Conservation (phyloP, 2,797 vertebrate species). For the Gymnocypris eckloni region DNA sequence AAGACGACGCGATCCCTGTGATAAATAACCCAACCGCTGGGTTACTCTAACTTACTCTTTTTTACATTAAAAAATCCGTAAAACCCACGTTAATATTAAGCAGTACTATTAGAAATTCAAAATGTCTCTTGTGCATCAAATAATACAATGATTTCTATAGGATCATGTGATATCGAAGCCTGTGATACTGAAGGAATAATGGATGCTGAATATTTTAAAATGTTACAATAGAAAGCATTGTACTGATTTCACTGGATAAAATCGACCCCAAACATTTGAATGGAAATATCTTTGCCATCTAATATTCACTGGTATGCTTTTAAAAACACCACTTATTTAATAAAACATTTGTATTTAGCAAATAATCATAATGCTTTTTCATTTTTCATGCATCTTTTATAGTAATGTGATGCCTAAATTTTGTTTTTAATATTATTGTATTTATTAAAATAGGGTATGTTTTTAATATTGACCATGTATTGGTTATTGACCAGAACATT, state of each 20-base stretch:
- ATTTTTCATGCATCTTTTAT: no score
- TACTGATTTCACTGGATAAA: background rate
- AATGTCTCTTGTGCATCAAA: no score
- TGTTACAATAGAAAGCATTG: no score
- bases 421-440: background rate
- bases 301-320: background rate
- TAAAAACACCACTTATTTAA: background rate
- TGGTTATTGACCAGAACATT: background rate
- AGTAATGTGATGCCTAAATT: background rate
- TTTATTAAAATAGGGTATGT: background rate
- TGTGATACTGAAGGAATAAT: background rate
- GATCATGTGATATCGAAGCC: background rate
- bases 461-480: background rate
- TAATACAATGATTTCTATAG: no score
- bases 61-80: no score
- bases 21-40: no score
- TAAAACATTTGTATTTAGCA: background rate
- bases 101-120: no score
- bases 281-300: background rate
- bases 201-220: background rate
- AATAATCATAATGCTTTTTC: background rate
- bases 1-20: no score
- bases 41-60: no score
- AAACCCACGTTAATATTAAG: no score
- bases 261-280: background rate